These are phyloP conservation scores for Varanus salvator DNA, from an alignment of 2,113 vertebrate species.

Conservation along the genomic window DNA sequence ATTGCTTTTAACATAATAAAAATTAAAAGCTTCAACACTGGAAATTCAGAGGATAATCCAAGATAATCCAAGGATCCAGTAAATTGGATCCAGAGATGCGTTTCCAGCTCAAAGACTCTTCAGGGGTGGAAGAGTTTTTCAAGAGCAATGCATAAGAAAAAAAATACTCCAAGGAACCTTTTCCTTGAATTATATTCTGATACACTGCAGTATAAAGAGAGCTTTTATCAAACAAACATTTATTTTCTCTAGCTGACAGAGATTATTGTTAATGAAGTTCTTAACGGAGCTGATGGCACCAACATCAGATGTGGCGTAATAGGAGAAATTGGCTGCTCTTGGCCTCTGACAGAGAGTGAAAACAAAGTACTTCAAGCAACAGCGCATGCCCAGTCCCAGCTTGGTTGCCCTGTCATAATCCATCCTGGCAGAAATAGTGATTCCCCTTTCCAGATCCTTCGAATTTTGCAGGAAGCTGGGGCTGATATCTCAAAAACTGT, in stretches of 20 bases:
- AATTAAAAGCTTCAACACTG: background rate
- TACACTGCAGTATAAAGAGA: conserved; percentile 17
- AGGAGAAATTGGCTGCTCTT: conserved; percentile 93
- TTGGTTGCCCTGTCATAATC: conserved; percentile 92
- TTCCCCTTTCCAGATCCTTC: conserved; percentile 86
- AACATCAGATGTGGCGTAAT: conserved; percentile 91
- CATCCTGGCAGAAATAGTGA: conserved; percentile 85
- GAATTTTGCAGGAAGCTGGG: conserved; percentile 90
- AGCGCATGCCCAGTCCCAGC: conserved; percentile 87
- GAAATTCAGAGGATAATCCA: background rate
- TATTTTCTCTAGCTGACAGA: conserved; percentile 83
- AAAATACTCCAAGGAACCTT: background rate
- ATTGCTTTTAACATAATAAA: conserved; percentile 9
- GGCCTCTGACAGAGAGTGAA: conserved; percentile 93
- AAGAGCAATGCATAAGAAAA: background rate
- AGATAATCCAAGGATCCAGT: background rate
- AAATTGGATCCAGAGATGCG: background rate
- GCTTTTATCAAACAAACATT: conserved; percentile 18
- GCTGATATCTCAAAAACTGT: conserved; percentile 90
- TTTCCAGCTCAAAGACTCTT: background rate
- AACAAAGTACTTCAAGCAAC: conserved; percentile 88
- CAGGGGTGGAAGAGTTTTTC: background rate
- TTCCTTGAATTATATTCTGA: background rate
- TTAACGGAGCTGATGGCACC: conserved; percentile 88
- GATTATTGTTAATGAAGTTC: conserved; percentile 87